These are phyloP conservation scores for Gallinago stenura DNA, from an alignment of 2,797 vertebrate species.

Conservation along the genomic window DNA sequence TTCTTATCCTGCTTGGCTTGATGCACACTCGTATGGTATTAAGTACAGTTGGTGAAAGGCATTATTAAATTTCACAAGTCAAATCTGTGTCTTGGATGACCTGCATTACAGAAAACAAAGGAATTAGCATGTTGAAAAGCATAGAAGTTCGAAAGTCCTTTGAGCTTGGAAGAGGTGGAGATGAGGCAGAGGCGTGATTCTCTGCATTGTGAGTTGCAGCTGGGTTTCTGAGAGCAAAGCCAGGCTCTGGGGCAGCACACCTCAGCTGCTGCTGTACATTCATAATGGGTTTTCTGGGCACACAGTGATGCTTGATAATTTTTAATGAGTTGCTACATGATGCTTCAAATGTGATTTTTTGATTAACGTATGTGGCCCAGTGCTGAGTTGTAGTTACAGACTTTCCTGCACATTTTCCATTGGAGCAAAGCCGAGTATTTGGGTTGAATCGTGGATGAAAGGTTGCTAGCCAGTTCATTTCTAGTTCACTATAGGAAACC, in stretches of 20 bases:
- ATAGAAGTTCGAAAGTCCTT: not conserved
- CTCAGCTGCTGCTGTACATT: not conserved
- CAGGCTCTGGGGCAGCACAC: not conserved
- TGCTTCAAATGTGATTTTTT: not conserved
- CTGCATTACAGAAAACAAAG: not conserved
- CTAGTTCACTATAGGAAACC: not conserved
- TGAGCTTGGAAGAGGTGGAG: not conserved
- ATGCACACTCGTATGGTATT: not conserved
- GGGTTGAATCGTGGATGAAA: not conserved
- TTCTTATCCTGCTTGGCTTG: not conserved
- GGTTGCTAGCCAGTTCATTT: not conserved
- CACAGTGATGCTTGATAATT: not conserved
- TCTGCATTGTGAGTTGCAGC: not conserved
- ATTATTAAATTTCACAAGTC: not conserved
- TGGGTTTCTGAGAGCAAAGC: not conserved
- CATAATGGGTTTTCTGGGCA: not conserved
- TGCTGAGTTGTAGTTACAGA: not conserved
- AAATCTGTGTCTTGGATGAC: not conserved
- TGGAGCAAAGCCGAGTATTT: conserved; percentile 15
- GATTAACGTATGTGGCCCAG: not conserved
- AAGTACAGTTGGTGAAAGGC: not conserved
- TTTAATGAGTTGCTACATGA: not conserved
- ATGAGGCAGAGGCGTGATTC: not conserved
- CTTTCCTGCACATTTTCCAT: not conserved
- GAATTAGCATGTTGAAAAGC: not conserved